phyloP scores from a whole-genome alignment of 2,113 vertebrate species.

The Pterocles burchelli region DNA sequence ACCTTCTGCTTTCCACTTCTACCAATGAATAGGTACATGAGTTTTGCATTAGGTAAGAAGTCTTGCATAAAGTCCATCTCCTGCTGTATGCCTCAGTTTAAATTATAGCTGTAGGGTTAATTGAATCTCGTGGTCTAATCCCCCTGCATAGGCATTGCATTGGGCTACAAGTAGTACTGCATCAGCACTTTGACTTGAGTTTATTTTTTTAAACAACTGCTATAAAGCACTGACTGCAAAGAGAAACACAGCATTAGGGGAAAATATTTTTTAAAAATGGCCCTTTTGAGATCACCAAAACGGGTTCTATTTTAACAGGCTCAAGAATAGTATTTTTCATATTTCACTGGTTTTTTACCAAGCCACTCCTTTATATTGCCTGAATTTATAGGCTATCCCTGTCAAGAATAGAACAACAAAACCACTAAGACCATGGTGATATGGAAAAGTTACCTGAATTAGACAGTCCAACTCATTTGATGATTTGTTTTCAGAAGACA shows the following conservation, averaged over 20 bases:
- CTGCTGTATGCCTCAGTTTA: background rate
- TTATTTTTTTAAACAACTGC: background rate
- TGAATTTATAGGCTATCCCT: background rate
- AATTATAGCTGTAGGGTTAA: slow-evolving; percentile 14
- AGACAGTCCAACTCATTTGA: background rate
- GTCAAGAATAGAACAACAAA: background rate
- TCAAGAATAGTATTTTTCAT: background rate
- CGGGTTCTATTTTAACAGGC: background rate
- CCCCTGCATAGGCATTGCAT: background rate
- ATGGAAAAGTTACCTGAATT: background rate
- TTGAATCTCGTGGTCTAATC: background rate
- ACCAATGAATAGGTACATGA: background rate
- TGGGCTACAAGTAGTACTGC: background rate
- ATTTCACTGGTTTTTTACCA: background rate
- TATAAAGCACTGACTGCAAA: background rate
- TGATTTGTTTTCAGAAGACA: background rate
- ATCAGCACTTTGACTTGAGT: slow-evolving; percentile 16
- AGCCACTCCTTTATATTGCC: background rate
- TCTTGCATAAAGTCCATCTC: background rate
- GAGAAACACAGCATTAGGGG: background rate
- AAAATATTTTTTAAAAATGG: slow-evolving; percentile 3
- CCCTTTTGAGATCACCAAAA: background rate
- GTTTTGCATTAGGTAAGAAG: background rate
- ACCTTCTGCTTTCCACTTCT: background rate
- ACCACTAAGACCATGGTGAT: background rate